Evolutionary conservation across 2,888 invertebrate genomes (phyloP).

Genomic region (Plemyria rubiginata): DNA sequence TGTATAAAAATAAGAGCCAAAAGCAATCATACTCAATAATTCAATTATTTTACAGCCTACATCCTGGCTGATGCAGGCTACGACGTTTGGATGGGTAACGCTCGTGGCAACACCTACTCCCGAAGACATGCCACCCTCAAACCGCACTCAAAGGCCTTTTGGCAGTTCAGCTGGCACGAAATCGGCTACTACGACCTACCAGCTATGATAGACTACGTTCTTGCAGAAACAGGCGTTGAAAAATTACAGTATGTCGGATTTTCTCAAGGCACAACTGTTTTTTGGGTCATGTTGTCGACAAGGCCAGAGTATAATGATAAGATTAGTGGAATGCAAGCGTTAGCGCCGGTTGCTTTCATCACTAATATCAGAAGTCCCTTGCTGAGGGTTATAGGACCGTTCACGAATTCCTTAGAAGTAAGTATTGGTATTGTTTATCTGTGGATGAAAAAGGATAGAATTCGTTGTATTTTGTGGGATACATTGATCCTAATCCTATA

Average conservation of each 20-base stretch:
- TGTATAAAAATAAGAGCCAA: too few species aligned
- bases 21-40: not conserved
- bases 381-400: conserved; percentile 72
- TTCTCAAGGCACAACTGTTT: conserved; percentile 88
- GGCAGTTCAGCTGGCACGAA: conserved; percentile 89
- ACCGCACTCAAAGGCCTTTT: conserved; percentile 66
- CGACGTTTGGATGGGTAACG: conserved; percentile 94
- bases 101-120: conserved; percentile 92
- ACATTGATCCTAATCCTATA: too few species aligned
- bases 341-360: conserved; percentile 86
- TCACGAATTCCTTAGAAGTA: conserved; percentile 80
- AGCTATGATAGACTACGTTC: conserved; percentile 89
- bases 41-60: conserved; percentile 81
- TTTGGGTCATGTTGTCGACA: conserved; percentile 85
- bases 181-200: conserved; percentile 91
- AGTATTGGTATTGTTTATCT: conserved; percentile 40
- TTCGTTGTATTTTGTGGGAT: too few species aligned
- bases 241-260: conserved; percentile 89
- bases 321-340: conserved; percentile 82
- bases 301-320: conserved; percentile 86
- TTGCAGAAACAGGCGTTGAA: conserved; percentile 79
- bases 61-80: conserved; percentile 88
- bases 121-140: conserved; percentile 82
- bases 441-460: too few species aligned
- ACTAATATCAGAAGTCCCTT: conserved; percentile 77